Conservation (phyloP, 2,888 invertebrate genomes). For the Conus canariensis region DNA sequence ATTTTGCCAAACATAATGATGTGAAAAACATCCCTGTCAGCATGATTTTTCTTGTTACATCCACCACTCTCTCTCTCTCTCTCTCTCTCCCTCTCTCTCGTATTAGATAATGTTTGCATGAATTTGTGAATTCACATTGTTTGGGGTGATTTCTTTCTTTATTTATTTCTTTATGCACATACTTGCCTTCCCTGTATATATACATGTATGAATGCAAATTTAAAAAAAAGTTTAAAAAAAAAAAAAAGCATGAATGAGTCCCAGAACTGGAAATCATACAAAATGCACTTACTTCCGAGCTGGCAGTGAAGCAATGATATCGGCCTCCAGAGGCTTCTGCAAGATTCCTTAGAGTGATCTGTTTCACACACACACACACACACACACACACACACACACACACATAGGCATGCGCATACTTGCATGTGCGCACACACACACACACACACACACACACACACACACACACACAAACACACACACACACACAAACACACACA, state of each 20-base stretch:
- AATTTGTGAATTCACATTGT: no score
- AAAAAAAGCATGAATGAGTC: neutral
- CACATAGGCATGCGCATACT: neutral
- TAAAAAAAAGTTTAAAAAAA: neutral
- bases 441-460: slow-evolving; percentile 22
- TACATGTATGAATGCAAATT: no score
- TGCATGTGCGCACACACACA: neutral
- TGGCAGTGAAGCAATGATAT: slow-evolving; percentile 78
- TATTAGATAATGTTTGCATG: no score
- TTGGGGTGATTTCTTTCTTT: no score
- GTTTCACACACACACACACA: slow-evolving; percentile 18
- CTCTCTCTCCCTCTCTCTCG: no score
- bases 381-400: slow-evolving; percentile 19
- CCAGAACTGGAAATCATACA: neutral
- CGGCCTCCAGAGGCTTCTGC: slow-evolving; percentile 76
- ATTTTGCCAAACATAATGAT: no score
- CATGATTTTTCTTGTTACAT: no score
- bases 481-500: neutral
- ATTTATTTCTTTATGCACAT: no score
- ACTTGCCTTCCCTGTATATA: no score
- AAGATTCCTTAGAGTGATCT: slow-evolving; percentile 73
- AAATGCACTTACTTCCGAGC: slow-evolving; percentile 72
- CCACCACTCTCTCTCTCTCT: no score
- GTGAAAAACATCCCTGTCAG: no score
- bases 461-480: slow-evolving; percentile 5